These are phyloP conservation scores for Denticeps clupeoides DNA, from an alignment of 2,797 vertebrate genomes.

Conservation along the genomic window DNA sequence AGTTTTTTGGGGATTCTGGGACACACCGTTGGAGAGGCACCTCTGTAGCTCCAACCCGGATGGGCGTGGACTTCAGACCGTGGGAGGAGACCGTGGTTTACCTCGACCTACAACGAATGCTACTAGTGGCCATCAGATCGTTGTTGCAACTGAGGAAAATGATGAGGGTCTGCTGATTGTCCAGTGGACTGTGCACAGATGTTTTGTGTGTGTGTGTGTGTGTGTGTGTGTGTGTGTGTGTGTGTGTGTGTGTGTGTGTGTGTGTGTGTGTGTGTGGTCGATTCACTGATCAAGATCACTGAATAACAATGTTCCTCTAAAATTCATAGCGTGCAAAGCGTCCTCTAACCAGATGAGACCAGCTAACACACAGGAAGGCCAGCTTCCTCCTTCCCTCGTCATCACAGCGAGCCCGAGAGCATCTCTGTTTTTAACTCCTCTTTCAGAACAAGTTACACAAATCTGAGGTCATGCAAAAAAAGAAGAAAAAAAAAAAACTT, in stretches of 20 bases:
- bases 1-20: conserved; percentile 9
- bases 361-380: no score
- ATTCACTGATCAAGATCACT: conserved; percentile 26
- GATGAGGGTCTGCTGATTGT: no score
- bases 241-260: conserved; percentile 11
- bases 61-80: conserved; percentile 12
- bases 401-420: neutral
- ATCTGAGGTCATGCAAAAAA: no score
- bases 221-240: conserved; percentile 5
- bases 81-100: no score
- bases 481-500: conserved; percentile 49
- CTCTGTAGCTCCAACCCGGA: no score
- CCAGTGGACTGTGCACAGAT: conserved; percentile 2
- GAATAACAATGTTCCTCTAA: conserved; percentile 5
- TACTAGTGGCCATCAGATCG: no score
- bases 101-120: no score
- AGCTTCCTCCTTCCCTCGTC: neutral
- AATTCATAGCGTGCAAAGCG: no score
- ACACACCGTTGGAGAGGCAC: conserved; percentile 10
- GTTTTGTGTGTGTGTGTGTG: conserved; percentile 5
- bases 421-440: conserved; percentile 19
- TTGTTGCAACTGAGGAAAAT: no score
- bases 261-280: conserved; percentile 26
- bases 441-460: conserved; percentile 47
- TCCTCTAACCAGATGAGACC: no score